Base-by-base conservation (phyloP, 2,797 vertebrate species). In the Tympanoctomys barrerae region DNA sequence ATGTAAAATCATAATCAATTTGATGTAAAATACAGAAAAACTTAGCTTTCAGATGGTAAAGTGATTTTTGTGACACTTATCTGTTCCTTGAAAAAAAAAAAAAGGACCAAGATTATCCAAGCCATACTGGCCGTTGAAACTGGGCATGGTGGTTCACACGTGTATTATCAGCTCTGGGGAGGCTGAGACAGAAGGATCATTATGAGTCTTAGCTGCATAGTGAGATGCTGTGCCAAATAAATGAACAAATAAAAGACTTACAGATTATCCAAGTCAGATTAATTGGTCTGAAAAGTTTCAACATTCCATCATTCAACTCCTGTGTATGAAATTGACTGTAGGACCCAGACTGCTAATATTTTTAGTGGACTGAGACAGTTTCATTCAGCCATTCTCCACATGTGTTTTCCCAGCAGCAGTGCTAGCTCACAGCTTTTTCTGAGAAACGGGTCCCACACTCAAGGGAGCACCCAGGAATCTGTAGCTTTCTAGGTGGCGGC, bases 401-500 rank as follows among this genome's bases (percentile, higher is more conserved):
- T 66, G 22, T 64, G 26, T 4, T 24, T n/a, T 73, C 28, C 31
- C 21, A 66, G 19, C n/a, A 57, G 16, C 19, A 31, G 12, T 5
- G 22, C 2, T 7, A 88, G 33, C 28, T 28, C 0, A 31, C 21
- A 49, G 14, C 28, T 31, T 31, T 59, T 18, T 86, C 3, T 73
- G 79, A 54, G 36, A 85, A 80, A 71, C 12, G 31, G 2, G 26
- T 12, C 28, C 4, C 2, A 36, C 19, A 66, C 26, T 33, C 14
- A 14, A 7, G 0, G 9, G 6, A 31, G 9, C 14, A 0, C 19
- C 18, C 6, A 64, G 42, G 3, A 2, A 21, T 57, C 10, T 22
- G 11, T 13, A 28, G 5, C 21, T 8, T 4, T 33, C 18, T 18
- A 24, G 13, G 31, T 49, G 18, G 2, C 21, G 3, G 9, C 10